These are phyloP conservation scores for Indri indri DNA, from an alignment of 2,113 vertebrate genomes.

Conservation along the genomic window DNA sequence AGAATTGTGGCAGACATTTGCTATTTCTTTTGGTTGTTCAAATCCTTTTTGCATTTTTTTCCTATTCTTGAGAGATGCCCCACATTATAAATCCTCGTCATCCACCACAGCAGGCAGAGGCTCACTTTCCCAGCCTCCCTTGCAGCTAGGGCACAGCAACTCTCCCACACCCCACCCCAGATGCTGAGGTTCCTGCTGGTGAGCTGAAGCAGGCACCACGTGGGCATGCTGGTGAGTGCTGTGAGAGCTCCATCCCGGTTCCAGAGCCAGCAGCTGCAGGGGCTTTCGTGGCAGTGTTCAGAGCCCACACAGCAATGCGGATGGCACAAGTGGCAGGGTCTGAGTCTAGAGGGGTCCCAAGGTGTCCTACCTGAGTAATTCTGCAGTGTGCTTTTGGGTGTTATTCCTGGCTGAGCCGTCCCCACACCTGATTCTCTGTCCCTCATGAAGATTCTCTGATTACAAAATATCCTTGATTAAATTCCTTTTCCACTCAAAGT, in stretches of 20 bases:
- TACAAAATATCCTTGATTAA: neutral
- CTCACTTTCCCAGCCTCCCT: neutral
- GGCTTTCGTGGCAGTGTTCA: rapidly evolving
- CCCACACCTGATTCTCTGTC: neutral
- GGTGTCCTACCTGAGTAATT: rapidly evolving
- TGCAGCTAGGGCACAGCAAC: neutral
- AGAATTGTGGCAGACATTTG: neutral
- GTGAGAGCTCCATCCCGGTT: rapidly evolving
- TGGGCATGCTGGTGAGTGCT: rapidly evolving
- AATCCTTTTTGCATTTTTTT: neutral
- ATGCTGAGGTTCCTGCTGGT: neutral
- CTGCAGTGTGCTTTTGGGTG: rapidly evolving
- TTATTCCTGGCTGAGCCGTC: neutral
- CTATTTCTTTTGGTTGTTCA: neutral
- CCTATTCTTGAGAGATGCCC: too few relatives aligned
- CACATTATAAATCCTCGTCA: rapidly evolving
- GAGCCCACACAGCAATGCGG: rapidly evolving
- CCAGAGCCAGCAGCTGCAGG: neutral
- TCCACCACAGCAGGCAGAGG: neutral
- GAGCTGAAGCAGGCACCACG: rapidly evolving
- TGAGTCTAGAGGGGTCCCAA: rapidly evolving
- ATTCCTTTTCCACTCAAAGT: neutral
- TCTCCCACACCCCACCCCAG: rapidly evolving
- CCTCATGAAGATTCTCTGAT: neutral
- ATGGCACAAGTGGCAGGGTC: neutral